These are phyloP conservation scores for Dipodomys ordii DNA, from an alignment of 2,113 vertebrate species.

Conservation along the genomic window DNA sequence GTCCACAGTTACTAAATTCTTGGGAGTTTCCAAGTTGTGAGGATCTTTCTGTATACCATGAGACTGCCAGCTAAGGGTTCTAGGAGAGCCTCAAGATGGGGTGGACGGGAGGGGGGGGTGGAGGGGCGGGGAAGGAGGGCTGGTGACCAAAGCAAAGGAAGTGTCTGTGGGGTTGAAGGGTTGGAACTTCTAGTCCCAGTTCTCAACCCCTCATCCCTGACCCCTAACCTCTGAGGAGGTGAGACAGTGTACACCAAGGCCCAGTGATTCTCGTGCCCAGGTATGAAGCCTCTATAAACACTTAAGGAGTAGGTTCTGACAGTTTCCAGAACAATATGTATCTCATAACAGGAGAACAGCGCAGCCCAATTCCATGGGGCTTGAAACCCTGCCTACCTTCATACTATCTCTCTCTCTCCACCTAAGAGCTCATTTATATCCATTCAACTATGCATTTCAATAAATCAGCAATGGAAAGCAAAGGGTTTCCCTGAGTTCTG, in stretches of 20 bases:
- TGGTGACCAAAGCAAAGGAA: background rate
- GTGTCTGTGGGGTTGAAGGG: background rate
- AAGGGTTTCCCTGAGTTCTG: background rate
- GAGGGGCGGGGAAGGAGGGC: no score
- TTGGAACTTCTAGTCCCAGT: background rate
- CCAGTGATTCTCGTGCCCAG: background rate
- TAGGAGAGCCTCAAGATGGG: background rate
- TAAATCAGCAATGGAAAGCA: background rate
- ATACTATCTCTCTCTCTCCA: background rate
- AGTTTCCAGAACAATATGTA: background rate
- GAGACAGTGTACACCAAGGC: background rate
- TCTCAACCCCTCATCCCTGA: background rate
- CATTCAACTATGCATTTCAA: background rate
- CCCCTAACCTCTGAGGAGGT: background rate
- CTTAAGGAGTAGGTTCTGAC: background rate
- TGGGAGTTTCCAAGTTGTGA: background rate
- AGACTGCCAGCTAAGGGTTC: background rate
- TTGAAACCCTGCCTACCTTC: no score
- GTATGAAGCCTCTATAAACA: background rate
- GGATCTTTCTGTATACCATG: background rate
- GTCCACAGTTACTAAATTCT: background rate
- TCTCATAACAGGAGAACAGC: no score
- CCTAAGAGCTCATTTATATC: background rate
- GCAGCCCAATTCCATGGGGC: background rate
- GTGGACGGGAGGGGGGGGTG: no score